Base-by-base conservation (phyloP, 2,888 invertebrate species). In the Hyposoter didymator region DNA sequence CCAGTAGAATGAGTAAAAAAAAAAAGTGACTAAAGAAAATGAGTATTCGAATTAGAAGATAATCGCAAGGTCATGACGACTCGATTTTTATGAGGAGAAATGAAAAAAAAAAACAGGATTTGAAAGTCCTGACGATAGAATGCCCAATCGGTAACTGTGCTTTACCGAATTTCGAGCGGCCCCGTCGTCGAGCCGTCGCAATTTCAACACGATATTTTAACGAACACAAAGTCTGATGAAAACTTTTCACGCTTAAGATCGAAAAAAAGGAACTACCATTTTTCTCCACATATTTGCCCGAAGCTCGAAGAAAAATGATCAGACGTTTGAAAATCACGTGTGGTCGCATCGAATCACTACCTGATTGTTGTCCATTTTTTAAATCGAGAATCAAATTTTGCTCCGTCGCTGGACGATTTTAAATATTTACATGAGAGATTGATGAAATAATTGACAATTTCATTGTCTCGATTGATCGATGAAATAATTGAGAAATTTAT, bases 131-230 rank as follows among this genome's bases (percentile, higher is more conserved):
- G 78, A 52, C 3, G 22, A 70, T n/a, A 10, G 10, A 32, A 43
- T n/a, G 78, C 39, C 72, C 72, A 17, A 8, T 79, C 64, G 79
- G 64, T 79, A 79, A 62, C 39, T 70, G 14, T n/a, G n/a, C n/a
- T n/a, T 75, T 55, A 45, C 64, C 69, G 55, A 59, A 8, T 55
- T 32, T 43, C 43, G 32, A 78, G 78, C 69, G 14, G 43, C n/a
- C 47, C 45, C 59, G 32, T 45, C 19, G 45, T 45, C 19, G 45
- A 10, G 59, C 19, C 45, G 59, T 7, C 0, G n/a, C n/a, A 35
- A n/a, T 69, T 62, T 47, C 12, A 45, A 35, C 12, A 70, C 47
- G 59, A 78, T n/a, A n/a, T 70, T 70, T 78, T 78, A 17, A 35
- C 39, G 49, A 8, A 52, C 35, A 28, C 32, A 28, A n/a, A 66